Evolutionary conservation across 2,888 invertebrate genomes (phyloP), one percentile per base, ranked within the genome.

Genomic region (Nymphalis urticae): DNA sequence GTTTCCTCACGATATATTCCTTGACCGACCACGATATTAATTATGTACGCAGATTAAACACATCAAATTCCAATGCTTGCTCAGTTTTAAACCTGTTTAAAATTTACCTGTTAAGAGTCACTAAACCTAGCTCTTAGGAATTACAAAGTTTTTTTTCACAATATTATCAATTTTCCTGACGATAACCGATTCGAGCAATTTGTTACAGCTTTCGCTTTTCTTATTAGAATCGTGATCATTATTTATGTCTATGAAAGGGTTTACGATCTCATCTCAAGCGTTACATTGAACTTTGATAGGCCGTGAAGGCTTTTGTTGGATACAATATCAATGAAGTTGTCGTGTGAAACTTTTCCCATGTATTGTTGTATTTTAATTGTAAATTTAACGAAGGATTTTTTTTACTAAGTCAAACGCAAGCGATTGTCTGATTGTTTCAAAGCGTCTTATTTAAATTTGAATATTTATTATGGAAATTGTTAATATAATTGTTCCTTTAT

Each of bases 161-260:
- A 27, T 32, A n/a, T 17, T 56, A 32, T 56, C 16, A 56, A 56
- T 56, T 27, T 56, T 17, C 32, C 17, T 27, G 32, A 56, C 17
- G 58, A 59, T 66, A 71, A 59, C 64, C 42, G 53, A 56, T 58
- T 59, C 24, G 48, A 66, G 68, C 63, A 60, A 71, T 71, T 63
- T 69, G 59, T 69, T 51, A 61, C 54, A 75, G 79, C 83, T 83
- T 85, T 82, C 82, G 73, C 79, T 72, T 73, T 69, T 73, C 72
- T 62, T 67, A 68, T 70, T 71, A 53, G 59, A 60, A 72, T 72
- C 73, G 74, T 75, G 73, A 75, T 73, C 68, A 75, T 72, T 73
- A 76, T 75, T 64, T 63, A 50, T 66, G 56, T 42, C 75, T 72
- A 75, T 75, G 75, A 74, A 82, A 83, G 82, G 82, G 80, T 77